Conservation (phyloP, 1,140 invertebrate species). For the Microplitis demolitor region DNA sequence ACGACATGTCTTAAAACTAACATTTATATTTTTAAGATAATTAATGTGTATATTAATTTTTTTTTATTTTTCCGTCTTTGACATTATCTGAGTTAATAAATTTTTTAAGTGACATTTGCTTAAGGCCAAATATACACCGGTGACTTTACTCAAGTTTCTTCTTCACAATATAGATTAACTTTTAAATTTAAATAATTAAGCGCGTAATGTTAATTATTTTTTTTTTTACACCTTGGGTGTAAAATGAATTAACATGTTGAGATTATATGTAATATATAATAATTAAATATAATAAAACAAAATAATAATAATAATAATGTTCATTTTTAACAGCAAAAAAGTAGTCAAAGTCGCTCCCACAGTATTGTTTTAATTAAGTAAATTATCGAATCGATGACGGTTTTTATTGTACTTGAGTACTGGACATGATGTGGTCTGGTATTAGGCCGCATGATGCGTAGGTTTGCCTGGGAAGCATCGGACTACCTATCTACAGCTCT, state of each 20-base stretch:
- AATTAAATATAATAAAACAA: neutral
- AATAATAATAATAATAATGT: no score
- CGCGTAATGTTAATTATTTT: no score
- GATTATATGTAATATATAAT: no score
- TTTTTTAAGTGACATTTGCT: neutral
- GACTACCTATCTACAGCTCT: constrained; percentile 34
- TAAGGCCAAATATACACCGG: no score
- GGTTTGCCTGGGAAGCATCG: constrained; percentile 47
- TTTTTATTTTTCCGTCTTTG: no score
- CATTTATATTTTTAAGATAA: neutral
- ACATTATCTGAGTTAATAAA: neutral
- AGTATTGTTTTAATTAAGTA: constrained; percentile 42
- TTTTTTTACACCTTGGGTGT: no score
- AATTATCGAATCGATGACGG: constrained; percentile 40
- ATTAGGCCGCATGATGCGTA: constrained; percentile 44
- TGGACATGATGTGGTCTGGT: constrained; percentile 41
- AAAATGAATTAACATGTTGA: no score
- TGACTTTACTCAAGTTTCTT: no score
- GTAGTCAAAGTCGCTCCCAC: constrained; percentile 44
- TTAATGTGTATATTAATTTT: no score
- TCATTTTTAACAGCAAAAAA: constrained; percentile 31
- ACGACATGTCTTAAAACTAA: constrained; percentile 1
- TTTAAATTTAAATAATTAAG: no score
- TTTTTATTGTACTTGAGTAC: constrained; percentile 43
- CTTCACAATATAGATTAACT: no score